Base-by-base conservation (phyloP, 2,113 vertebrate genomes). In the Lamprotornis superbus region DNA sequence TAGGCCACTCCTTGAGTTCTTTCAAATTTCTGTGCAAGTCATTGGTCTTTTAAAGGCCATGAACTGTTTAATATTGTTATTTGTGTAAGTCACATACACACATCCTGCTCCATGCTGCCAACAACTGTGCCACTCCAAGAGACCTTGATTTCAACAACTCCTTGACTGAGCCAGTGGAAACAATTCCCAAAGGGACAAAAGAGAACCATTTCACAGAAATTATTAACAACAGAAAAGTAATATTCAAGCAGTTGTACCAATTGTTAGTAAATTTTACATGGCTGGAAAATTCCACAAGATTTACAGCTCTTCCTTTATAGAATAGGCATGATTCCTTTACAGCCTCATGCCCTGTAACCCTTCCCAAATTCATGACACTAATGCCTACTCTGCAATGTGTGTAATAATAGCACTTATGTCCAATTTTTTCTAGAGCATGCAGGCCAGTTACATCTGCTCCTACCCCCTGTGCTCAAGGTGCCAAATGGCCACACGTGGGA, bases 91-190 rank as follows among this genome's bases (percentile, higher is more conserved):
- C 55, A 61, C 22, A 39, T 7, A 19, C 39, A 46, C 10, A n/a
- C n/a, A 22, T 57, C 69, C 55, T 83, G 57, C 11, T 93, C 71
- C 28, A 8, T 3, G 27, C 49, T 83, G 59, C 78, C 44, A 61
- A 79, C 25, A 89, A 39, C 47, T 31, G 21, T 39, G 44, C 18
- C 17, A 56, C 10, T 7, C 25, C 55, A 73, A n/a, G 30, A 85
- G 57, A 83, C 17, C 37, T 73, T 57, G 73, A 85, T 69, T 91
- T 92, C 88, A 90, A 85, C 44, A 94, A 50, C 31, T 56, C 31
- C 30, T 76, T 70, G 70, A 64, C 52, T 64, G 15, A 87, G 31
- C 9, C 70, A 87, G 37, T 30, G 42, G 44, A 93, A 91, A 2
- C 1, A 93, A 83, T 11, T 64, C 67, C 40, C 85, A 87, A 65